Conservation (phyloP, 2,797 vertebrate species). For the Sebastes cheni region DNA sequence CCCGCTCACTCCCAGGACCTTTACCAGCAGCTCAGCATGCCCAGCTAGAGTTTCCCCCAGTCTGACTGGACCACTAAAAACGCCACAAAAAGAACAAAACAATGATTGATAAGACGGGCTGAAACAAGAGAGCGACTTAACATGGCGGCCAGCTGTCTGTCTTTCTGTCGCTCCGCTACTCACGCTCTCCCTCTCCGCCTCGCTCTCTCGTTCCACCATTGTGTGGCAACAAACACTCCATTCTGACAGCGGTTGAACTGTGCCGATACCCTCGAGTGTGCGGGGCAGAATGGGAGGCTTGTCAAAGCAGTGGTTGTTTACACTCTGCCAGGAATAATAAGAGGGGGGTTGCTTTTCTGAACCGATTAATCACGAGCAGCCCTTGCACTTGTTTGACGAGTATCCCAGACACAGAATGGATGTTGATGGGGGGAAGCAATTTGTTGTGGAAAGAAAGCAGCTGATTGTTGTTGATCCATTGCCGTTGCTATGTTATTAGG, state of each 20-base stretch:
- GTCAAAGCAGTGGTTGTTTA: constrained; percentile 81
- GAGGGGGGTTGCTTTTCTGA: constrained; percentile 68
- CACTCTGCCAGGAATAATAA: constrained; percentile 74
- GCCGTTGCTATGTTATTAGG: constrained; percentile 47
- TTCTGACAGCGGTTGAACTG: constrained; percentile 78
- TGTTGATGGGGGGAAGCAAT: constrained; percentile 63
- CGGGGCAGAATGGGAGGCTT: constrained; percentile 68
- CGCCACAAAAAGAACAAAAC: constrained; percentile 79
- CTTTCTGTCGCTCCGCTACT: constrained; percentile 69
- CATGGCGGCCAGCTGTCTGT: constrained; percentile 74
- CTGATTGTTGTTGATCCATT: constrained; percentile 65
- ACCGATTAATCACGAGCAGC: constrained; percentile 75
- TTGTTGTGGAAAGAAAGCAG: constrained; percentile 71
- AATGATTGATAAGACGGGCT: constrained; percentile 81
- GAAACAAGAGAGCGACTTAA: constrained; percentile 80
- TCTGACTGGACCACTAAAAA: constrained; percentile 72
- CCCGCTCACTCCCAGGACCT: constrained; percentile 69
- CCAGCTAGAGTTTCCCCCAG: constrained; percentile 71
- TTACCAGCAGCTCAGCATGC: constrained; percentile 55
- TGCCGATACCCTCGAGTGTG: constrained; percentile 72
- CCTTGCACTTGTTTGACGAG: constrained; percentile 67
- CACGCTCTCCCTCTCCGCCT: constrained; percentile 55
- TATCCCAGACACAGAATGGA: constrained; percentile 62
- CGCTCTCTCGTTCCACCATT: constrained; percentile 69
- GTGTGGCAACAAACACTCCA: constrained; percentile 76